phyloP scores from a whole-genome alignment of 2,113 vertebrate species.

The Periophthalmus modestus region DNA sequence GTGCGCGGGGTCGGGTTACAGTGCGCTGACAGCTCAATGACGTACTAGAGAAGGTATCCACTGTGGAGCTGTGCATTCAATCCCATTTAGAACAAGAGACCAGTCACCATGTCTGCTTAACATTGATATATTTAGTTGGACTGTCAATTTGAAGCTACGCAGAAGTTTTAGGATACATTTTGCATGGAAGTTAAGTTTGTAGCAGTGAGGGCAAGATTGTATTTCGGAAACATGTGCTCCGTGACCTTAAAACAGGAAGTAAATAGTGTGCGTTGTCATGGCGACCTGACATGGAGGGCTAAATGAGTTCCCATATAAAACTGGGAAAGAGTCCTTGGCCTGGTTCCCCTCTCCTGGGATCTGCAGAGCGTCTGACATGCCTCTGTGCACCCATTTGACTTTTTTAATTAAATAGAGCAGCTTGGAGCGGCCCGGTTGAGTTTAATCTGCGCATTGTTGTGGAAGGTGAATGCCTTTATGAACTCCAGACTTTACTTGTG shows the following conservation, averaged over 20 bases:
- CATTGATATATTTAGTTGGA: constrained; percentile 6
- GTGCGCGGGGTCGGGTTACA: constrained; percentile 17
- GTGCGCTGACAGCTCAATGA: constrained; percentile 47
- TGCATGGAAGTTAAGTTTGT: neutral
- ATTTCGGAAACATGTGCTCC: constrained; percentile 33
- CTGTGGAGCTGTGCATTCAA: constrained; percentile 33
- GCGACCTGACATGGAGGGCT: constrained; percentile 62
- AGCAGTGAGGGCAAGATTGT: constrained; percentile 14
- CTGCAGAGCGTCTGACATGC: constrained; percentile 55
- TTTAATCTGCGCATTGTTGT: constrained; percentile 68
- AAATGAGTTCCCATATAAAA: constrained; percentile 56
- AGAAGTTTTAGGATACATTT: neutral
- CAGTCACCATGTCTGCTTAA: constrained; percentile 17
- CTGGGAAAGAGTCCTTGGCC: constrained; percentile 45
- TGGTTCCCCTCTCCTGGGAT: constrained; percentile 52
- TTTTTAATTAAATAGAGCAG: constrained; percentile 66
- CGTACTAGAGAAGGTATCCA: constrained; percentile 38
- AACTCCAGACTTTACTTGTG: constrained; percentile 47
- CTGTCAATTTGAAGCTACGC: neutral
- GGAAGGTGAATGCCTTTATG: constrained; percentile 52
- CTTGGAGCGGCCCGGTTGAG: constrained; percentile 32
- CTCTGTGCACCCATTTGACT: constrained; percentile 58
- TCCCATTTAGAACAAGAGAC: neutral
- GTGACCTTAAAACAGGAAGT: constrained; percentile 70
- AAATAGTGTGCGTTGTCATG: constrained; percentile 78